Evolutionary conservation across 2,888 invertebrate species (phyloP), one percentile per base, ranked within the genome.

Genomic region (Brenthis ino): DNA sequence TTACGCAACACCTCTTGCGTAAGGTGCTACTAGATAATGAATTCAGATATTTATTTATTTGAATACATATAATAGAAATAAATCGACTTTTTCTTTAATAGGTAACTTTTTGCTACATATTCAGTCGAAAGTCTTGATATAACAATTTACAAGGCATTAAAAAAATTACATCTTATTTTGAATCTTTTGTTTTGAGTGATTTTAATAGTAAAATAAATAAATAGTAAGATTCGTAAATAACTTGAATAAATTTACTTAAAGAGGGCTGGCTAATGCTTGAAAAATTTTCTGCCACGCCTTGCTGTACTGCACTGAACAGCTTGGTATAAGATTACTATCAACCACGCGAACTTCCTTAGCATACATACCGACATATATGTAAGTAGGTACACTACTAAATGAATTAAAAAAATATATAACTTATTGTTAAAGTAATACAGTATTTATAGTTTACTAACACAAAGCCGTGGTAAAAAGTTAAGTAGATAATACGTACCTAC

Each of bases 281-380:
- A 64, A 64, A 64, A 64, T 55, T 47, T 20, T 64, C 2, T 28
- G 24, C 16, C 64, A 48, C 64, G 55, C 55, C 64, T 48, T 48
- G 55, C 47, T 28, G 12, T 55, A 28, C 20, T n/a, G 24, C 33
- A 55, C 8, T 24, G 64, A 61, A 37, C 37, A 54, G 55, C 55
- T 48, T 33, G 47, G 47, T 24, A 28, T 16, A 55, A 28, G 28
- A 64, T 64, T 47, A 64, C 64, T 48, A n/a, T 48, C 14, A 64
- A 48, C 64, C 64, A 64, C 64, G 64, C 64, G 56, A 64, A 53
- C 56, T 56, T 47, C 28, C 55, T 55, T 56, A 16, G 12, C 13
- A 20, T 55, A 47, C 55, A 20, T 54, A 43, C 24, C 24, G 3
- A 13, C 20, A 20, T 20, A 20, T 20, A 20, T 20, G 20, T 20